Evolutionary conservation across 2,888 invertebrate species (phyloP), one percentile per base, ranked within the genome.

Genomic region (Caenorhabditis sp.): DNA sequence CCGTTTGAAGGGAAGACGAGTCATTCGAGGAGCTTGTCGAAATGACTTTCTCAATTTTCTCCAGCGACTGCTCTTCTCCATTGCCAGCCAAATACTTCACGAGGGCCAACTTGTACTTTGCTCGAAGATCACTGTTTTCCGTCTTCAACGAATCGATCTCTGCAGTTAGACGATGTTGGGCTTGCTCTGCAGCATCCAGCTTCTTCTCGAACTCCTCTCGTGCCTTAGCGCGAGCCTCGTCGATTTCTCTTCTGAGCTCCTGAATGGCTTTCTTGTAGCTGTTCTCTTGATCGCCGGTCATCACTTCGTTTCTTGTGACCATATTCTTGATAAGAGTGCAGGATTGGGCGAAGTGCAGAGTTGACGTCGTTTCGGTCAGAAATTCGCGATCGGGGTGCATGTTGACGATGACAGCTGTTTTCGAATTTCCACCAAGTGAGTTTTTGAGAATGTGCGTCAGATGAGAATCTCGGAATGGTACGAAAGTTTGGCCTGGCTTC

Each of bases 371-470:
- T 82, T 93, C 93, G 5, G 92, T 91, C 88, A 92, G 91, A 85
- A 92, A 93, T 92, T 89, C 92, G 22, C 90, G 85, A 38, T 93
- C 92, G 19, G 93, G 92, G 87, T 93, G 93, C 10, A 93, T 90
- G 84, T 93, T 93, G 8, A 93, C 93, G 49, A 93, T 91, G 44
- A 93, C 92, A 44, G 91, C 92, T 8, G 93, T 93, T 79, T 92
- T 92, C 5, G 93, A 92, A 86, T 93, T 93, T 14, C 93, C 93
- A 59, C 93, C 93, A 4, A 93, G 88, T 3, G 93, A 93, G 87
- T 93, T 93, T 91, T 92, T 88, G 22, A 93, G 89, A 10, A 93
- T 90, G 69, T 93, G 93, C n/a, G 93, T 93, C 3, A 93, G 90
- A 64, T 92, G 91, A 0, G 93, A 93, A 76, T 93, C 93, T 24